phyloP scores from a whole-genome alignment of 2,113 vertebrate species.

The Excalfactoria chinensis region DNA sequence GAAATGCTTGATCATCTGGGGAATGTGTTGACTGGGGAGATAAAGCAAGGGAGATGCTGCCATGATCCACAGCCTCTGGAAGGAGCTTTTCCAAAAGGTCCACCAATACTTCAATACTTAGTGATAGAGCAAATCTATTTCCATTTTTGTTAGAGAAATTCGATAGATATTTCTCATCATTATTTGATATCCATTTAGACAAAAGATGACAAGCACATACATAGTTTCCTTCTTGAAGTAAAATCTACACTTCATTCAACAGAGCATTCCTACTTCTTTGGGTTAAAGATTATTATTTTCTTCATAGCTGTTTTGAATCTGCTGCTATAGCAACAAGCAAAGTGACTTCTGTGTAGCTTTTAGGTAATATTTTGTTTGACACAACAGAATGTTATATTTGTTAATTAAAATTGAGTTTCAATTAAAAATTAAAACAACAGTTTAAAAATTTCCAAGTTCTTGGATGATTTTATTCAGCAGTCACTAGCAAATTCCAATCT shows the following conservation, averaged over 20 bases:
- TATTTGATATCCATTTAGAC: not conserved
- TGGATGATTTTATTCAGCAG: not conserved
- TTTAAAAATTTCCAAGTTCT: not conserved
- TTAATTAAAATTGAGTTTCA: conserved; percentile 1
- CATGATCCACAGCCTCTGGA: not conserved
- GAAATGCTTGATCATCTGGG: accelerated
- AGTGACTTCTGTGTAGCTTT: not conserved
- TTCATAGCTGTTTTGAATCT: conserved; percentile 19
- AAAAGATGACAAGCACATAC: not conserved
- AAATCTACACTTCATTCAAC: not conserved
- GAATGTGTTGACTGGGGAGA: not conserved
- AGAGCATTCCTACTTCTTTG: not conserved
- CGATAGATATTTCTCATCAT: not conserved
- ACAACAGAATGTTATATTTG: not conserved
- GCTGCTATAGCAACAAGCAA: conserved; percentile 58
- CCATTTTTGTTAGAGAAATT: not conserved
- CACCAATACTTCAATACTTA: not conserved
- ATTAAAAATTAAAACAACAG: not conserved
- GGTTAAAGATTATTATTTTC: conserved; percentile 32
- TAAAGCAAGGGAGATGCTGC: not conserved
- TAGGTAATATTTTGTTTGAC: not conserved
- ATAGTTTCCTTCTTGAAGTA: not conserved
- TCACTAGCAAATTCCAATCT: not conserved
- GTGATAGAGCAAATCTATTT: not conserved
- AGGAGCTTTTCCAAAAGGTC: not conserved